A percentile compares a stretch with the other conserved stretches of the same genome.
These are phyloP conservation scores for Wasmannia auropunctata DNA, from an alignment of 1,140 invertebrate species.

Conservation along the genomic window DNA sequence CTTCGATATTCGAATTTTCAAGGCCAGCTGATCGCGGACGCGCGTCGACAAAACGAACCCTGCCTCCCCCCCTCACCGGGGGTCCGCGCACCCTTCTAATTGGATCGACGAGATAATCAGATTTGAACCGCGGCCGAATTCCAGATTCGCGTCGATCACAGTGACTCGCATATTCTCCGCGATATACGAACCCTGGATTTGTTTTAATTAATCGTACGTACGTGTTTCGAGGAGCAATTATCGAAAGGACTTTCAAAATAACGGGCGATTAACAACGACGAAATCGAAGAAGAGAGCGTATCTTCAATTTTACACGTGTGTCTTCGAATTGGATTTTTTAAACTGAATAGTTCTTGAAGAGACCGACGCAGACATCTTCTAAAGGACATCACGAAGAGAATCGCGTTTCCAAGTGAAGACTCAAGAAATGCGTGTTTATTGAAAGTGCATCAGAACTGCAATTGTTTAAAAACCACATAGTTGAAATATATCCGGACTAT, in stretches of 20 bases:
- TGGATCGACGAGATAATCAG: constrained; percentile 81
- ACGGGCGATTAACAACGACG: background rate
- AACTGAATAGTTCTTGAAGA: constrained; percentile 18
- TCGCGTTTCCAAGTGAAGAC: background rate
- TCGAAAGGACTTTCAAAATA: background rate
- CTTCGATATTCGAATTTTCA: constrained; percentile 82
- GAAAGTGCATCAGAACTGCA: constrained; percentile 35
- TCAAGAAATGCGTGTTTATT: background rate
- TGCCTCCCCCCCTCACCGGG: constrained; percentile 16
- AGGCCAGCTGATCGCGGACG: constrained; percentile 68
- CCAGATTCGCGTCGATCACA: constrained; percentile 29
- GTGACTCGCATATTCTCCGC: background rate
- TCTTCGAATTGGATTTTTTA: constrained; percentile 43
- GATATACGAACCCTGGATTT: background rate
- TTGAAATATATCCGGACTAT: background rate
- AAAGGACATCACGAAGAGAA: background rate
- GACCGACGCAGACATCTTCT: background rate
- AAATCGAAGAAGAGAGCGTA: background rate
- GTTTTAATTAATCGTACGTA: background rate
- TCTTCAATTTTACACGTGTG: constrained; percentile 16
- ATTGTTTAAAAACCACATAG: background rate
- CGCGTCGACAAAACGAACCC: constrained; percentile 46
- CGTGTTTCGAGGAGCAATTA: background rate
- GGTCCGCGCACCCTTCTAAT: constrained; percentile 72
- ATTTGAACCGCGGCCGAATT: constrained; percentile 79